A percentile compares a stretch with the other conserved stretches of the same genome.
phyloP scores from a whole-genome alignment of 1,140 invertebrate species.

The Cheumatopsyche charites region DNA sequence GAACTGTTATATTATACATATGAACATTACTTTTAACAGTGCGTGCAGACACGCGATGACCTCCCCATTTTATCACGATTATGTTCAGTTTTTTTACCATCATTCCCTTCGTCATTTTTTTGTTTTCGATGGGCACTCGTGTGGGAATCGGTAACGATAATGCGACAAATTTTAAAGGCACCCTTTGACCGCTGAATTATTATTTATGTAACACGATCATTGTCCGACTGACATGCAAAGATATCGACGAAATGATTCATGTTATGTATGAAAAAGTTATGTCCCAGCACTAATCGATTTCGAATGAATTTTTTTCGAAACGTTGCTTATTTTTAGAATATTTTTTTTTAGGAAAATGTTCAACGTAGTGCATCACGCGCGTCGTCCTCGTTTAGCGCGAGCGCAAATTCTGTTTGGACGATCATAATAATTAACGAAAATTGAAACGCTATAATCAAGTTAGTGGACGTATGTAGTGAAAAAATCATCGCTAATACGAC shows the following conservation, averaged over 20 bases:
- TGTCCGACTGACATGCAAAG: slow-evolving; percentile 3
- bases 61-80: too few species aligned
- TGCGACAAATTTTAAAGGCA: slow-evolving; percentile 1
- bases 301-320: too few species aligned
- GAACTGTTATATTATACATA: too few species aligned
- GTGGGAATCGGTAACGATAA: not conserved
- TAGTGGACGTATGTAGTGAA: slow-evolving; percentile 25
- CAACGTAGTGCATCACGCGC: slow-evolving; percentile 35
- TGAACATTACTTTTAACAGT: not conserved
- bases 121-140: too few species aligned
- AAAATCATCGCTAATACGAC: slow-evolving; percentile 12
- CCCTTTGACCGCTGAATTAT: slow-evolving; percentile 7
- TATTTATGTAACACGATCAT: not conserved
- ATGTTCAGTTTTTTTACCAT: too few species aligned
- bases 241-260: not conserved
- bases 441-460: slow-evolving; percentile 48
- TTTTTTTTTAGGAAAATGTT: too few species aligned
- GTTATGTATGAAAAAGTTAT: too few species aligned
- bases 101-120: too few species aligned
- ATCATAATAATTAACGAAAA: slow-evolving; percentile 47
- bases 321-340: too few species aligned
- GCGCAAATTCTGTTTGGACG: slow-evolving; percentile 39
- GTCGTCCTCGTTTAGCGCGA: slow-evolving; percentile 32
- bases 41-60: not conserved
- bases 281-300: too few species aligned